phyloP scores from a whole-genome alignment of 2,888 invertebrate species.

The Isotomurus palustris region DNA sequence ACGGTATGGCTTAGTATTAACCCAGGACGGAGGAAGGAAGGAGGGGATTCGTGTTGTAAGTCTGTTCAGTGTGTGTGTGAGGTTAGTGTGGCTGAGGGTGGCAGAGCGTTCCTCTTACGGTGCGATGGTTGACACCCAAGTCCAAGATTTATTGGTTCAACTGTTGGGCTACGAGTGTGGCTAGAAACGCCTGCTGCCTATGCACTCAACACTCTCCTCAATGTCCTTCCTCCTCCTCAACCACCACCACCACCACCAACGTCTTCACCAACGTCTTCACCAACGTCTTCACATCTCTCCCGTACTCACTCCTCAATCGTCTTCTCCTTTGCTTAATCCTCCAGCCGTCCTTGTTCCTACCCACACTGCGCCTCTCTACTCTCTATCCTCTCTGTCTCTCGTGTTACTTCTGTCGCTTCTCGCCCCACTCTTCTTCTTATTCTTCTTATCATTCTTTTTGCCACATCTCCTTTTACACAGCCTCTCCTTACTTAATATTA shows the following conservation, averaged over 20 bases:
- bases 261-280: background rate
- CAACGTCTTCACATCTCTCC: background rate
- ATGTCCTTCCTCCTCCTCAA: conserved; percentile 17
- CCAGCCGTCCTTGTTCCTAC: too few species aligned
- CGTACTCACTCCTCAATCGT: too few species aligned
- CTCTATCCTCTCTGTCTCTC: too few species aligned
- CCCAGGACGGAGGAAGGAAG: background rate
- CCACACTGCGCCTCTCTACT: too few species aligned
- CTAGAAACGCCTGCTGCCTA: conserved; percentile 44
- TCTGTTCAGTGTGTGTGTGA: conserved; percentile 25
- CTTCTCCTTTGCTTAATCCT: too few species aligned
- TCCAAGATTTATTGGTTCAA: conserved; percentile 47
- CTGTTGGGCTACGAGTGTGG: conserved; percentile 44
- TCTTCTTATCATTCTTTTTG: too few species aligned
- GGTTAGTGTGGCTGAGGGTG: conserved; percentile 44
- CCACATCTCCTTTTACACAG: too few species aligned
- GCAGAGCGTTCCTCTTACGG: conserved; percentile 46
- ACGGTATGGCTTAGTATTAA: too few species aligned
- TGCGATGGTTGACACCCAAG: conserved; percentile 47
- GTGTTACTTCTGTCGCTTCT: too few species aligned
- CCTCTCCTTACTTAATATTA: too few species aligned
- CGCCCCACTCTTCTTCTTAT: too few species aligned
- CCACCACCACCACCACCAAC: conserved; percentile 9
- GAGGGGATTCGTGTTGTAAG: conserved; percentile 27
- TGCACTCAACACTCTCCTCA: conserved; percentile 20